These are phyloP conservation scores for Ditula angustiorana DNA, from an alignment of 2,888 invertebrate genomes.

Conservation along the genomic window DNA sequence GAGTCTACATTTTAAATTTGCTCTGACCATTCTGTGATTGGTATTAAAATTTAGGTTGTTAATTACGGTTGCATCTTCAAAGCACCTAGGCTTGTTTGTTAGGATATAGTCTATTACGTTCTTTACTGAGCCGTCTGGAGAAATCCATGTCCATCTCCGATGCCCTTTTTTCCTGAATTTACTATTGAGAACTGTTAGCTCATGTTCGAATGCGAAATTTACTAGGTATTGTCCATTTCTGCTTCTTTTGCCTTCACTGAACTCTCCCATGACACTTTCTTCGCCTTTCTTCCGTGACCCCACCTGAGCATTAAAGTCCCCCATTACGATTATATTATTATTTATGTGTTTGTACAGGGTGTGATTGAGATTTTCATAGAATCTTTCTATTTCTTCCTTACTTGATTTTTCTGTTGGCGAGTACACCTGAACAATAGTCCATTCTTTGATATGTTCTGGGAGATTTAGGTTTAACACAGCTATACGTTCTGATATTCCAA, in stretches of 20 bases:
- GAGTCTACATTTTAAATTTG: background rate
- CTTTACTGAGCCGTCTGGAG: background rate
- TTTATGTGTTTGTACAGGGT: background rate
- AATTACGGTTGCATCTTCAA: background rate
- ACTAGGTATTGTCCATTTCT: background rate
- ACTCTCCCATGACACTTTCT: background rate
- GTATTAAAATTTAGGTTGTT: background rate
- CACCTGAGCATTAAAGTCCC: background rate
- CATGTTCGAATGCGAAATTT: background rate
- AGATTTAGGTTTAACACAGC: background rate
- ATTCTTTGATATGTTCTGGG: background rate
- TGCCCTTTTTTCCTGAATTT: background rate
- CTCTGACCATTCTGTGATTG: background rate
- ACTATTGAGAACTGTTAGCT: background rate
- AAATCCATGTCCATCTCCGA: background rate
- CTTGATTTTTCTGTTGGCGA: background rate
- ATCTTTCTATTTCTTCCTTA: background rate
- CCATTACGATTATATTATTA: background rate
- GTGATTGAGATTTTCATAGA: background rate
- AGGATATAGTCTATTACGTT: background rate
- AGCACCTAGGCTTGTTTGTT: background rate
- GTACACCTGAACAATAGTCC: background rate
- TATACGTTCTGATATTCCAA: background rate
- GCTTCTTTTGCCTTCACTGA: background rate
- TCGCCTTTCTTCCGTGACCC: background rate